Evolutionary conservation across 2,888 invertebrate genomes (phyloP).

Genomic region (Prosopocoilus inquinatus): DNA sequence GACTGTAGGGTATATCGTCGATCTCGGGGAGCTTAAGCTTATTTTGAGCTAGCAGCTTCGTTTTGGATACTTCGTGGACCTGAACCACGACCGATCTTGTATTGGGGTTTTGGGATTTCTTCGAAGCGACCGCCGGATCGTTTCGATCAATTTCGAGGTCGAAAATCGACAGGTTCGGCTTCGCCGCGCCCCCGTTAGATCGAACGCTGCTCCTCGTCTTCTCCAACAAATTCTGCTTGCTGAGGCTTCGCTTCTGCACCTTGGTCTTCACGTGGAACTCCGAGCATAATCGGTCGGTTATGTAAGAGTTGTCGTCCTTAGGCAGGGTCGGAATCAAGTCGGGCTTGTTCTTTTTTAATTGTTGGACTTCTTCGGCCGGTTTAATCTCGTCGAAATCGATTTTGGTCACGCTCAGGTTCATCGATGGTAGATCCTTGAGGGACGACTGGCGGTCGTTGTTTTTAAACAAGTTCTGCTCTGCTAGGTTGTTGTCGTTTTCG

Average conservation of each 20-base stretch:
- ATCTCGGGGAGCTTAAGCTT: slow-evolving; percentile 30
- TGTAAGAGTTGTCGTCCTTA: slow-evolving; percentile 55
- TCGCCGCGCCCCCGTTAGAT: slow-evolving; percentile 18
- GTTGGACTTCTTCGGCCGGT: slow-evolving; percentile 27
- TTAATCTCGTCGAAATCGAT: slow-evolving; percentile 36
- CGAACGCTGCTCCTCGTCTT: slow-evolving; percentile 29
- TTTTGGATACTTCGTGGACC: slow-evolving; percentile 56
- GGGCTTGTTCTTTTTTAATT: slow-evolving; percentile 40
- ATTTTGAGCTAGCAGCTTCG: slow-evolving; percentile 40
- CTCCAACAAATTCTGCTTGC: slow-evolving; percentile 32
- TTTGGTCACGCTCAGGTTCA: slow-evolving; percentile 28
- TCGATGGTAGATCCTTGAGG: slow-evolving; percentile 28
- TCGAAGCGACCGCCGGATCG: slow-evolving; percentile 7
- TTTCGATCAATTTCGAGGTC: slow-evolving; percentile 21
- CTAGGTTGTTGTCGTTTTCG: slow-evolving; percentile 34
- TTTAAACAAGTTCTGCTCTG: slow-evolving; percentile 25
- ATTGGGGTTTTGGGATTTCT: slow-evolving; percentile 19
- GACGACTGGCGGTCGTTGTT: slow-evolving; percentile 30
- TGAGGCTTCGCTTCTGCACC: slow-evolving; percentile 38
- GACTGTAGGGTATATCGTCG: slow-evolving; percentile 69
- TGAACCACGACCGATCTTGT: slow-evolving; percentile 46
- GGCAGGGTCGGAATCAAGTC: slow-evolving; percentile 44
- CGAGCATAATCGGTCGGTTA: slow-evolving; percentile 67
- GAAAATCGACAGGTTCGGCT: slow-evolving; percentile 25
- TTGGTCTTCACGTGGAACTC: slow-evolving; percentile 73